phyloP scores from a whole-genome alignment of 2,797 vertebrate species.

The Euphonia xanthogaster region DNA sequence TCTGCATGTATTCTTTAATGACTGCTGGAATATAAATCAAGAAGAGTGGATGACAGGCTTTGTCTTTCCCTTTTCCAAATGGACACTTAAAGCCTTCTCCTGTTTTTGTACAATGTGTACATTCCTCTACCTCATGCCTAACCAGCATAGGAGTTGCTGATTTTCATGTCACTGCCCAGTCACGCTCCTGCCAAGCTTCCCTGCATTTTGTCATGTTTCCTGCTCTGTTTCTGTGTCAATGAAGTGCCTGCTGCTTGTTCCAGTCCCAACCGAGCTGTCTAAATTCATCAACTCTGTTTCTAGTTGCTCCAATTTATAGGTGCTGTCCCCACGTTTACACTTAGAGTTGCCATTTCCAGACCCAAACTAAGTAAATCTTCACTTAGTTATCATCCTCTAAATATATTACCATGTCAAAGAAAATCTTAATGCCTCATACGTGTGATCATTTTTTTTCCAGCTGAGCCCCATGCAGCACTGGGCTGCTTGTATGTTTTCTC shows the following conservation, averaged over 20 bases:
- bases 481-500: neutral
- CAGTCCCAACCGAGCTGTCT: rapidly evolving
- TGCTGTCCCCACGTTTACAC: neutral
- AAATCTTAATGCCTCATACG: neutral
- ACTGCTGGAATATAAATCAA: neutral
- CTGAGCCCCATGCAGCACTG: neutral
- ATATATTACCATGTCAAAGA: neutral
- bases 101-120: neutral
- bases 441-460: neutral
- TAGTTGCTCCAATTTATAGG: neutral
- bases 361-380: neutral
- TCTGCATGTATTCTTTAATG: neutral
- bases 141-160: neutral
- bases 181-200: neutral
- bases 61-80: neutral
- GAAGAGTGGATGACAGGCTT: neutral
- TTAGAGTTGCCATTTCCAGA: neutral
- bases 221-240: neutral
- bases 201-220: neutral
- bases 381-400: neutral
- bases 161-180: neutral
- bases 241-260: neutral
- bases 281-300: neutral
- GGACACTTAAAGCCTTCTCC: neutral
- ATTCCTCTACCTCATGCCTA: neutral